A percentile compares a stretch with the other conserved stretches of the same genome.
Evolutionary conservation across 2,113 vertebrate species (phyloP).

Genomic region (Edolisoma coerulescens): DNA sequence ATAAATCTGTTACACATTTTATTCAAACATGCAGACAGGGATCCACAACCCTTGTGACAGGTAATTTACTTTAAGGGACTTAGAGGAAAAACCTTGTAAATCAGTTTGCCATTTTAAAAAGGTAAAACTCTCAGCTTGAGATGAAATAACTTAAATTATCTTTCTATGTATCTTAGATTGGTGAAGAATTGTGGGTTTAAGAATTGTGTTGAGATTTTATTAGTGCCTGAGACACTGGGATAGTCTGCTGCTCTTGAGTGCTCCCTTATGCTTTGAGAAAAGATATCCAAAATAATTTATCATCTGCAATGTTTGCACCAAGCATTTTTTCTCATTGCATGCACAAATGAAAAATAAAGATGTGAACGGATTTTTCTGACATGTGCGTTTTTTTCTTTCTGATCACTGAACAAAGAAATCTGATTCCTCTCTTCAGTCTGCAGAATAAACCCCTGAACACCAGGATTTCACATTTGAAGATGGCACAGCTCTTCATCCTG

Average conservation of each 20-base stretch:
- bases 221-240: neutral
- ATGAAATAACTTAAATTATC: neutral
- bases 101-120: conserved; percentile 20
- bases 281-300: neutral
- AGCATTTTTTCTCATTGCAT: conserved; percentile 3
- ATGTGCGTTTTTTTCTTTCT: neutral
- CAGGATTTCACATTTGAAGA: neutral
- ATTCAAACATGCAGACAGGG: conserved; percentile 53
- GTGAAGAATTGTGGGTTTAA: neutral
- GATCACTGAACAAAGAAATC: conserved; percentile 17
- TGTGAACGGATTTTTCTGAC: conserved; percentile 18
- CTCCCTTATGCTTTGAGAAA: neutral
- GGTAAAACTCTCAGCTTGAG: neutral
- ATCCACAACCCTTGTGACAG: conserved; percentile 35
- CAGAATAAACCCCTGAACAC: neutral
- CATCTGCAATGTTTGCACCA: neutral
- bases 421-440: neutral
- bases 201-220: neutral
- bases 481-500: neutral
- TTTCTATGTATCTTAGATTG: neutral
- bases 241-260: neutral
- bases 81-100: conserved; percentile 45
- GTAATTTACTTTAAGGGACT: conserved; percentile 52
- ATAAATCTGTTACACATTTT: conserved; percentile 30
- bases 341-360: conserved; percentile 48